A percentile compares a stretch with the other conserved stretches of the same genome.
Evolutionary conservation across 2,113 vertebrate genomes (phyloP).

Genomic region (Lota lota): DNA sequence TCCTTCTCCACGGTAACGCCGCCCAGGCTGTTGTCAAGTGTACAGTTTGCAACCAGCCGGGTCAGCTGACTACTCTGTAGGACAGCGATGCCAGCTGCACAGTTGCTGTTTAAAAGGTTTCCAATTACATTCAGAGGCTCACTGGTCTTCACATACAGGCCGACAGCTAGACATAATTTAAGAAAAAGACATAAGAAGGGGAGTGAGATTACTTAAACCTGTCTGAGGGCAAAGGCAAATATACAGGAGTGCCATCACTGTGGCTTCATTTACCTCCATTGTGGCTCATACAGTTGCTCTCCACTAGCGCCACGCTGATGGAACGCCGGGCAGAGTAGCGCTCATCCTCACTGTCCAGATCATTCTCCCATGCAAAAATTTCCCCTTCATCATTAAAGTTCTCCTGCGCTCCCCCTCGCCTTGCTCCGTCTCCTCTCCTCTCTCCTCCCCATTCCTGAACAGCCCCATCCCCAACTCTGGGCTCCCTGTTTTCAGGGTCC

Average conservation of each 20-base stretch:
- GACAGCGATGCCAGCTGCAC: conserved; percentile 75
- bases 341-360: conserved; percentile 84
- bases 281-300: conserved; percentile 85
- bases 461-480: conserved; percentile 62
- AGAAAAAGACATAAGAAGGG: conserved; percentile 9
- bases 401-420: conserved; percentile 74
- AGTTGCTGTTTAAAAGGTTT: conserved; percentile 81
- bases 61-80: conserved; percentile 85
- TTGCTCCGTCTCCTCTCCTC: conserved; percentile 56
- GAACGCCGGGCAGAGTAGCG: conserved; percentile 67
- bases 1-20: conserved; percentile 81
- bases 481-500: conserved; percentile 67
- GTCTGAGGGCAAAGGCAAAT: too few relatives aligned
- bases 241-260: neutral
- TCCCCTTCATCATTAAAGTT: conserved; percentile 87
- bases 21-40: conserved; percentile 77
- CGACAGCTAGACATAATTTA: conserved; percentile 73
- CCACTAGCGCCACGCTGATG: conserved; percentile 80
- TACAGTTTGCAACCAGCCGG: conserved; percentile 80
- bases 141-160: conserved; percentile 85
- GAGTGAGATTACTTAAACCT: neutral
- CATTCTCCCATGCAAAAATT: conserved; percentile 79
- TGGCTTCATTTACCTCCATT: conserved; percentile 74
- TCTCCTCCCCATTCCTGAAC: conserved; percentile 58
- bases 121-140: conserved; percentile 79